phyloP scores from a whole-genome alignment of 2,888 invertebrate species.

The Patella ulyssiponensis region DNA sequence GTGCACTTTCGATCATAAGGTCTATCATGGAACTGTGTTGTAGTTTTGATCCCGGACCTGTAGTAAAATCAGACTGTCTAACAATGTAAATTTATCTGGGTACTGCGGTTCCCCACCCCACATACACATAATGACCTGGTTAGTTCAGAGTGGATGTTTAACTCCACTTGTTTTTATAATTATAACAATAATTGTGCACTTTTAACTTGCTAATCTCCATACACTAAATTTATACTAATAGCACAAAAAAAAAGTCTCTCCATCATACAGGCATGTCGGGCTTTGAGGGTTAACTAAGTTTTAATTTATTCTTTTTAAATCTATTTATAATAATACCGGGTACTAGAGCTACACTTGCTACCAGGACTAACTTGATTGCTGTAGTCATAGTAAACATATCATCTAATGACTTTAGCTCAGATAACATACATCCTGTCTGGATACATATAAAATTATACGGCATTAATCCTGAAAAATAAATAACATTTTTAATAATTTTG shows the following conservation, averaged over 20 bases:
- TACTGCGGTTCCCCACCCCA: no score
- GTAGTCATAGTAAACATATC: constrained; percentile 73
- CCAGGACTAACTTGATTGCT: constrained; percentile 65
- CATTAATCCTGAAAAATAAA: constrained; percentile 74
- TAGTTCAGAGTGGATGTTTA: no score
- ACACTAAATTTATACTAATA: no score
- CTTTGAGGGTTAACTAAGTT: not conserved
- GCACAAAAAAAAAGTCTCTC: not conserved
- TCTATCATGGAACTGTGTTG: no score
- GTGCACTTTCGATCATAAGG: no score
- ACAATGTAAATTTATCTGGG: no score
- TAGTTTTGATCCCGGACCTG: no score
- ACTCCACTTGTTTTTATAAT: no score
- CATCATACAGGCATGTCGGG: not conserved
- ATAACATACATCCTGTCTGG: constrained; percentile 76
- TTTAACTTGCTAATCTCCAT: no score
- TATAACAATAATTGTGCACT: no score
- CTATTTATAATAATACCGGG: constrained; percentile 64
- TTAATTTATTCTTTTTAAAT: constrained; percentile 15
- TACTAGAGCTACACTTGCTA: constrained; percentile 69
- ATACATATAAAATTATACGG: constrained; percentile 78
- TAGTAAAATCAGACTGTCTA: no score
- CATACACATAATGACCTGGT: no score
- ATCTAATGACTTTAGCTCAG: constrained; percentile 74
- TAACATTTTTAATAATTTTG: not conserved